Percentiles rank a stretch among this genome's conserved stretches.
Evolutionary conservation across 2,888 invertebrate genomes (phyloP).

Genomic region (Thalpophila matura): DNA sequence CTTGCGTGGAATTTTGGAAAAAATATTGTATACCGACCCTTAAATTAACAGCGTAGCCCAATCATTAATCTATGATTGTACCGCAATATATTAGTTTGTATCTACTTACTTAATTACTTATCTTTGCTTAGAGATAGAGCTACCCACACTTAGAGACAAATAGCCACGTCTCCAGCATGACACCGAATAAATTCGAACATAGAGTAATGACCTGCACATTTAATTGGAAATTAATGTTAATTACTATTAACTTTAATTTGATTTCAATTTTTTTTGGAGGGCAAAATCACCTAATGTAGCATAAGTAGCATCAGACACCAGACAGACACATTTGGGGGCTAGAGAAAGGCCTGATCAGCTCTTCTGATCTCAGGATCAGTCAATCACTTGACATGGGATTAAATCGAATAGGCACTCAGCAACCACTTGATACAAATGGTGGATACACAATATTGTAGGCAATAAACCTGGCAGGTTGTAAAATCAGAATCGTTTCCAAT

Average conservation of each 20-base stretch:
- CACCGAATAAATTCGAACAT: slow-evolving; percentile 9
- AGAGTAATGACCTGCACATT: slow-evolving; percentile 2
- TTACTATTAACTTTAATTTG: slow-evolving; percentile 24
- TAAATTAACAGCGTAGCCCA: too few relatives aligned
- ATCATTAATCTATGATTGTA: too few relatives aligned
- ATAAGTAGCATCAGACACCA: too few relatives aligned
- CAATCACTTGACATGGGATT: slow-evolving; percentile 6
- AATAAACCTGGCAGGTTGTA: neutral
- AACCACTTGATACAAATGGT: slow-evolving; percentile 11
- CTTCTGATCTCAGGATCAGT: neutral
- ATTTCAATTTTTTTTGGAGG: too few relatives aligned
- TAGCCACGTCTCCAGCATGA: neutral
- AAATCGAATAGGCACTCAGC: neutral
- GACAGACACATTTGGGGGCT: neutral
- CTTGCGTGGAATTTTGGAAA: slow-evolving; percentile 1
- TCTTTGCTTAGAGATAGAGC: neutral
- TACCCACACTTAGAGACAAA: neutral
- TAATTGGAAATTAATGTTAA: slow-evolving; percentile 31
- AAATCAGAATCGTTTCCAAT: neutral
- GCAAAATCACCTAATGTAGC: neutral
- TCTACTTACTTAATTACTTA: neutral
- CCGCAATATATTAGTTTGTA: slow-evolving; percentile 9
- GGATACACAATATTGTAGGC: neutral
- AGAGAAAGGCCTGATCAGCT: neutral
- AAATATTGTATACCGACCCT: slow-evolving; percentile 18